Evolutionary conservation across 2,113 vertebrate species (phyloP).

Genomic region (Mobula hypostoma): DNA sequence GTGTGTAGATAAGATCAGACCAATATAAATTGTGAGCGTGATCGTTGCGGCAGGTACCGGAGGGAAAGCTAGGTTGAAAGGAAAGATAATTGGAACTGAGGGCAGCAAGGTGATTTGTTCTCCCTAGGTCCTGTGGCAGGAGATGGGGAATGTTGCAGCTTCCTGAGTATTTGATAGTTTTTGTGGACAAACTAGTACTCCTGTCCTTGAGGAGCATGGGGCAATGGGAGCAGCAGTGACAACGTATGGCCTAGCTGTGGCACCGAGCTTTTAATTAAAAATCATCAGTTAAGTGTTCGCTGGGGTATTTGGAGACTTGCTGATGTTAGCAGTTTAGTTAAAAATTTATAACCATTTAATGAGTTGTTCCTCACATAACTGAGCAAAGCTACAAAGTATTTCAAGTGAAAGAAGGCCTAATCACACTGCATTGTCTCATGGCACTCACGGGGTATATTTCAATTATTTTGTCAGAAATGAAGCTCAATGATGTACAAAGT

Average conservation of each 20-base stretch:
- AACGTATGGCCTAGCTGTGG: not conserved
- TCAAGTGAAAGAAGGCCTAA: not conserved
- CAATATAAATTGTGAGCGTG: not conserved
- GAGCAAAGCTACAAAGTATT: not conserved
- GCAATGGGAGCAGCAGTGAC: not conserved
- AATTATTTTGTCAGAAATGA: not conserved
- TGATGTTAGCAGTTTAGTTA: slow-evolving; percentile 10
- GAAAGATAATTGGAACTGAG: not conserved
- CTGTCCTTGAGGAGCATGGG: not conserved
- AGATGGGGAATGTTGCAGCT: not conserved
- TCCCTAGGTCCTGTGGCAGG: not conserved
- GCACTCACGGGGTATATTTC: not conserved
- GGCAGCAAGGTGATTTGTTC: not conserved
- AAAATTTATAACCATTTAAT: slow-evolving; percentile 13
- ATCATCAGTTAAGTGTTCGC: not conserved
- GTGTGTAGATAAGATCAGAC: not conserved
- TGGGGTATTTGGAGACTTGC: not conserved
- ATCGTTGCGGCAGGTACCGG: not conserved
- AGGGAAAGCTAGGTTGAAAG: not conserved
- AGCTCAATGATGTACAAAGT: not conserved
- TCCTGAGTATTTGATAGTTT: not conserved
- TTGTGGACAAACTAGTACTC: not conserved
- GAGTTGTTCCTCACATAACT: slow-evolving; percentile 4
- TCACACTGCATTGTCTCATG: not conserved
- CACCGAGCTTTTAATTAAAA: not conserved